Evolutionary conservation across 2,888 invertebrate genomes (phyloP), one percentile per base, ranked within the genome.

Genomic region (Tholera decimalis): DNA sequence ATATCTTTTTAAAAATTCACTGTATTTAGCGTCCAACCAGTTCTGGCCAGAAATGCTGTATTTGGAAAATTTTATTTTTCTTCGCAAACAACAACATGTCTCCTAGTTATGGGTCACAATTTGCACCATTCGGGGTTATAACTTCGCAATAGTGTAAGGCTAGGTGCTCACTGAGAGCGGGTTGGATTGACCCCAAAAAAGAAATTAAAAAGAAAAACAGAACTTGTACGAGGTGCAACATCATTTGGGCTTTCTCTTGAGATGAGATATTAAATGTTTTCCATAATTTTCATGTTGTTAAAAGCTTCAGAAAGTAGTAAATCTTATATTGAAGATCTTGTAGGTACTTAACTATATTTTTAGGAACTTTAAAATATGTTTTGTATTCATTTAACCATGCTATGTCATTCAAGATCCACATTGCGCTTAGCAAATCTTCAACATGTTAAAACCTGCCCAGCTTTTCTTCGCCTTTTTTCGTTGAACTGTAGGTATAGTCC

Each of bases 101-200:
- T 87, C 85, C 83, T 86, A 89, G 90, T 93, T 93, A 93, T 91
- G 93, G 94, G 93, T 93, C 93, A 93, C 94, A 94, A 93, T 95
- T 94, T 92, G 92, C 93, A 92, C 92, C 92, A 89, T 92, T 92
- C 91, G 91, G 77, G 92, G 92, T 90, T 92, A 91, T 92, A 90
- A 91, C 89, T 90, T 88, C 85, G 85, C 89, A 87, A 83, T 79
- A 84, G 83, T 68, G 74, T 83, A 75, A 77, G 76, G 84, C 57
- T 72, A 51, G 9, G 80, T 72, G 41, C 50, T 61, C 35, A 77
- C 53, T 80, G 67, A 20, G 2, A 65, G 78, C 71, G 77, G 15
- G n/a, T 13, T 24, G 3, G 1, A 15, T 24, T 56, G 56, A 68
- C 60, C 58, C 13, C 35, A 56, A 65, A 77, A 44, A 22, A 1